Conservation (phyloP, 2,888 invertebrate genomes). For the Temnothorax unifasciatus region DNA sequence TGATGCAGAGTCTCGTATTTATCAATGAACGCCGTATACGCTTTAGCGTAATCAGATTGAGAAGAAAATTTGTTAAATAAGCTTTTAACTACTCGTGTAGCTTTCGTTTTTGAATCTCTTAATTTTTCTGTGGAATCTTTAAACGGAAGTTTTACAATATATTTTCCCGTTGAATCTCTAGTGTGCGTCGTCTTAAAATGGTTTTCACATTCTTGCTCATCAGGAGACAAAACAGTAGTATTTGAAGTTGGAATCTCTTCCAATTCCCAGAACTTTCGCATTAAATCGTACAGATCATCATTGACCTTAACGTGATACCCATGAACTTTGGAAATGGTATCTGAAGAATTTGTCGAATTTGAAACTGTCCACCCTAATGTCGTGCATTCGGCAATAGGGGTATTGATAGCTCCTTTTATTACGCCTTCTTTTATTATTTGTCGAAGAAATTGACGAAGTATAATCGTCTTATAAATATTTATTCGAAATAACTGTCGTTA, state of each 20-base stretch:
- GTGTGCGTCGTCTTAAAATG: not conserved
- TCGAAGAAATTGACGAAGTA: too few species aligned
- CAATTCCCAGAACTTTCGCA: not conserved
- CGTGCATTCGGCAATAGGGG: not conserved
- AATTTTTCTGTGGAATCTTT: not conserved
- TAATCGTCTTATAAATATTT: too few species aligned
- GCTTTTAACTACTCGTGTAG: not conserved
- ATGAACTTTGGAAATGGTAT: not conserved
- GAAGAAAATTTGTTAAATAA: not conserved
- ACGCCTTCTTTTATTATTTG: too few species aligned
- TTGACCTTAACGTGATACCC: too few species aligned
- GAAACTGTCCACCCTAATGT: not conserved
- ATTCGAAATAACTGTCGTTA: too few species aligned
- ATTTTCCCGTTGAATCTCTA: not conserved
- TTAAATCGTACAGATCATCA: not conserved
- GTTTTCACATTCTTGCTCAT: not conserved
- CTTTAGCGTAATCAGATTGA: not conserved
- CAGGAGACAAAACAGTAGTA: not conserved
- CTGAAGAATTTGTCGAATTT: not conserved
- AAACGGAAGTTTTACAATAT: not conserved
- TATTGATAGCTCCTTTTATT: not conserved
- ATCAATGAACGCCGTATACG: not conserved
- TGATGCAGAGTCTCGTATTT: not conserved
- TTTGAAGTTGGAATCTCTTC: not conserved
- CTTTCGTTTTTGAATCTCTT: not conserved